Conservation (phyloP, 2,797 vertebrate species). For the Cottoperca gobio region DNA sequence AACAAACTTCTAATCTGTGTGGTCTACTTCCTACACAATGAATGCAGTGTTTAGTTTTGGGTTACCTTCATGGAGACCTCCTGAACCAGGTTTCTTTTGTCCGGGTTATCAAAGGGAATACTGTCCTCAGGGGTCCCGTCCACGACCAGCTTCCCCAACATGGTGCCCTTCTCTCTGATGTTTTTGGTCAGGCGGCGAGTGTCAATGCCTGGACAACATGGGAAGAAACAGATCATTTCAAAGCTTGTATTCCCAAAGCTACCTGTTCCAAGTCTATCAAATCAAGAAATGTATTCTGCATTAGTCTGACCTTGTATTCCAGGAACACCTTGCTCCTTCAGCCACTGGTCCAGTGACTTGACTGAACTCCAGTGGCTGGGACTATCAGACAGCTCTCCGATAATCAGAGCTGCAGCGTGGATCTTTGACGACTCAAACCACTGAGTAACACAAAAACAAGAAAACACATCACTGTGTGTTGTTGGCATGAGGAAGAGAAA, state of each 20-base stretch:
- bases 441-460: constrained; percentile 67
- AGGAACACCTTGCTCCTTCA: constrained; percentile 91
- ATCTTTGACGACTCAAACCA: constrained; percentile 96
- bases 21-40: not conserved
- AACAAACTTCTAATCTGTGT: not conserved
- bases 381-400: constrained; percentile 90
- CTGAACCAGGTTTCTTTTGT: constrained; percentile 89
- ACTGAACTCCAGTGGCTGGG: constrained; percentile 94
- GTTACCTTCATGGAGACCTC: constrained; percentile 94
- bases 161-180: constrained; percentile 94
- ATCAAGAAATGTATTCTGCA: not conserved
- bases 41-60: not conserved
- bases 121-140: constrained; percentile 79
- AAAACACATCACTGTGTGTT: not conserved
- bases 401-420: constrained; percentile 90
- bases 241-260: too few relatives aligned
- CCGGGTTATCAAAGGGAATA: constrained; percentile 89
- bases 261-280: too few relatives aligned
- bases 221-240: too few relatives aligned
- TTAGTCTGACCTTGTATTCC: constrained; percentile 89
- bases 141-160: constrained; percentile 92
- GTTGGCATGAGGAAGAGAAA: not conserved
- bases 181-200: constrained; percentile 94
- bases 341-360: constrained; percentile 92
- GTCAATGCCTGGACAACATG: constrained; percentile 86